phyloP scores from a whole-genome alignment of 1,140 invertebrate genomes.

The Neodiprion lecontei region DNA sequence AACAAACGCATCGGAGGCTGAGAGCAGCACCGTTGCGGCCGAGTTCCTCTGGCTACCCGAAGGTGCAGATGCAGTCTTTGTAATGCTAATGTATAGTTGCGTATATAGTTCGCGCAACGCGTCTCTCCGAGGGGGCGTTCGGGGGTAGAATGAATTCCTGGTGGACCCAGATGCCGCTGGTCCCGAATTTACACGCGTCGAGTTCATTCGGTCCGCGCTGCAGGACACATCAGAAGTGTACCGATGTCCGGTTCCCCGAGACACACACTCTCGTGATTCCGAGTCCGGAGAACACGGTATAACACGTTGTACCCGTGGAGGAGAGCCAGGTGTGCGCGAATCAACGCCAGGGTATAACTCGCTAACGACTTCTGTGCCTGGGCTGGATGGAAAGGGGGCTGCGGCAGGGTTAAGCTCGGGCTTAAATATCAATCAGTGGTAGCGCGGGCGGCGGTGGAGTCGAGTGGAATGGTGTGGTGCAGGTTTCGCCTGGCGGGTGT shows the following conservation, averaged over 20 bases:
- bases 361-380: not conserved
- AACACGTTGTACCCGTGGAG: too few species aligned
- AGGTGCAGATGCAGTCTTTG: slow-evolving; percentile 46
- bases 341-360: not conserved
- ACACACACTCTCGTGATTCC: too few species aligned
- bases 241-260: too few species aligned
- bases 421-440: slow-evolving; percentile 59
- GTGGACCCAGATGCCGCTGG: slow-evolving; percentile 19
- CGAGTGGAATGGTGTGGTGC: slow-evolving; percentile 22
- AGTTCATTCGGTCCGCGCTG: not conserved
- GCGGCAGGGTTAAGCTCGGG: slow-evolving; percentile 45
- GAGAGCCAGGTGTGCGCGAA: not conserved
- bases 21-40: not conserved
- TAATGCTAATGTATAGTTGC: slow-evolving; percentile 42
- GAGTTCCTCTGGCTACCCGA: slow-evolving; percentile 28
- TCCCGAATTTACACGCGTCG: slow-evolving; percentile 27
- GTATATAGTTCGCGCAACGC: slow-evolving; percentile 27
- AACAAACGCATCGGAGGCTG: not conserved
- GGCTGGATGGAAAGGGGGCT: not conserved
- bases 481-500: slow-evolving; percentile 52
- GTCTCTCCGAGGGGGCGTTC: slow-evolving; percentile 19
- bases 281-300: too few species aligned
- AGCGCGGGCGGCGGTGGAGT: slow-evolving; percentile 15
- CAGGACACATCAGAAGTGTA: too few species aligned
- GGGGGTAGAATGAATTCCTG: slow-evolving; percentile 24